Percentiles rank a stretch among this genome's conserved stretches.
Conservation (phyloP, 2,888 invertebrate genomes). For the Plagodis dolabraria region DNA sequence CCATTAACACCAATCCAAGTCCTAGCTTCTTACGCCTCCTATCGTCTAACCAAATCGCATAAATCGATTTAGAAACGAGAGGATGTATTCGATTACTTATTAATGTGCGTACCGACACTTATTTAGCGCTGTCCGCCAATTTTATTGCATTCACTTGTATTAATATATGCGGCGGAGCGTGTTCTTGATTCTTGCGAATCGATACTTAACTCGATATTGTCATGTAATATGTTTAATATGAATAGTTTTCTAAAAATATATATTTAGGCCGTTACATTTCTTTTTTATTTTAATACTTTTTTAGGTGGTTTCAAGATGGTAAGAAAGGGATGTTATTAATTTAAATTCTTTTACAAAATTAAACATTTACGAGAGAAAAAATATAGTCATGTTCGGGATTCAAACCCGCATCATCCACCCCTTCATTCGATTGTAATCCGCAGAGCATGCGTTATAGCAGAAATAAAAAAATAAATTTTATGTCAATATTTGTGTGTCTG, state of each 20-base stretch:
- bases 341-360: too few relatives aligned
- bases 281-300: background rate
- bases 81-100: slow-evolving; percentile 81
- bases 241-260: slow-evolving; percentile 19
- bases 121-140: slow-evolving; percentile 74
- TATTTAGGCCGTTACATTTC: too few relatives aligned
- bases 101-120: slow-evolving; percentile 74
- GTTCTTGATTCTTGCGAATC: slow-evolving; percentile 60
- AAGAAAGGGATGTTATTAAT: too few relatives aligned
- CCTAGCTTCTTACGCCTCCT: slow-evolving; percentile 25
- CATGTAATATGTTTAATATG: slow-evolving; percentile 51
- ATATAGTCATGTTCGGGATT: too few relatives aligned
- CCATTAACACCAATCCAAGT: slow-evolving; percentile 40
- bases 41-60: slow-evolving; percentile 61
- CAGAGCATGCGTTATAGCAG: too few relatives aligned
- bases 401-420: too few relatives aligned
- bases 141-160: slow-evolving; percentile 65
- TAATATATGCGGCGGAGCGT: slow-evolving; percentile 61
- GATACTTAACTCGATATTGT: slow-evolving; percentile 58
- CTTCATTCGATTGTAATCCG: too few relatives aligned
- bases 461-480: too few relatives aligned
- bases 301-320: too few relatives aligned
- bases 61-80: slow-evolving; percentile 63
- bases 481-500: too few relatives aligned
- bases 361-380: too few relatives aligned